Percentiles rank a stretch among this genome's conserved stretches.
phyloP scores from a whole-genome alignment of 2,888 invertebrate species.

The Halocaridina rubra region DNA sequence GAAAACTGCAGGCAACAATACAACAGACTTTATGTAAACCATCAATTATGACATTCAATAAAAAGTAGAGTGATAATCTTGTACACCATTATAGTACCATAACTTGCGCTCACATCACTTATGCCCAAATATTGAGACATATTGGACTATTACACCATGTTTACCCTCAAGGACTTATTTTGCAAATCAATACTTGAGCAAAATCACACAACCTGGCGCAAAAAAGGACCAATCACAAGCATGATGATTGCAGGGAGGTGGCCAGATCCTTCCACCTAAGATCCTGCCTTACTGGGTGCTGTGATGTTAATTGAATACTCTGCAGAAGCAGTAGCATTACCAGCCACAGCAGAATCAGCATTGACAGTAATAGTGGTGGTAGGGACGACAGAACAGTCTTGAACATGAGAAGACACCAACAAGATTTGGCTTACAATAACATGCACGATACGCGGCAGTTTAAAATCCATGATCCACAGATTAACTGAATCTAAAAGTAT shows the following conservation, averaged over 20 bases:
- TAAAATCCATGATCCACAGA: conserved; percentile 33
- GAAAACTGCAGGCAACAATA: conserved; percentile 57
- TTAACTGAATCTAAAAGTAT: not conserved
- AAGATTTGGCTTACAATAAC: conserved; percentile 46
- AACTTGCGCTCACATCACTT: conserved; percentile 51
- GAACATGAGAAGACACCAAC: conserved; percentile 47
- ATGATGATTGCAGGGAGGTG: conserved; percentile 36
- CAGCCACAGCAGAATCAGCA: conserved; percentile 17
- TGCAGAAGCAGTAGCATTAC: not conserved
- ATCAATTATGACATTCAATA: conserved; percentile 58
- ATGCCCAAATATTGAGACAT: conserved; percentile 52
- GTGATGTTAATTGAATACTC: conserved; percentile 23
- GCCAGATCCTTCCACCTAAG: conserved; percentile 3
- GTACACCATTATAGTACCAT: conserved; percentile 52
- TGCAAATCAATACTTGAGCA: conserved; percentile 54
- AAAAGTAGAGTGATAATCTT: conserved; percentile 51
- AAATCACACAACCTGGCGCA: conserved; percentile 57
- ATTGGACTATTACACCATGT: conserved; percentile 35
- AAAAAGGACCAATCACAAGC: conserved; percentile 51
- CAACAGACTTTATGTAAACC: conserved; percentile 53
- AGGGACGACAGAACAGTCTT: conserved; percentile 34
- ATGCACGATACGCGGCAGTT: conserved; percentile 44
- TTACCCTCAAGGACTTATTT: conserved; percentile 35
- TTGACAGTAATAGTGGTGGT: conserved; percentile 12
- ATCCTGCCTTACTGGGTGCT: conserved; percentile 39